These are phyloP conservation scores for Acipenser ruthenus DNA, from an alignment of 2,797 vertebrate species.

Conservation along the genomic window DNA sequence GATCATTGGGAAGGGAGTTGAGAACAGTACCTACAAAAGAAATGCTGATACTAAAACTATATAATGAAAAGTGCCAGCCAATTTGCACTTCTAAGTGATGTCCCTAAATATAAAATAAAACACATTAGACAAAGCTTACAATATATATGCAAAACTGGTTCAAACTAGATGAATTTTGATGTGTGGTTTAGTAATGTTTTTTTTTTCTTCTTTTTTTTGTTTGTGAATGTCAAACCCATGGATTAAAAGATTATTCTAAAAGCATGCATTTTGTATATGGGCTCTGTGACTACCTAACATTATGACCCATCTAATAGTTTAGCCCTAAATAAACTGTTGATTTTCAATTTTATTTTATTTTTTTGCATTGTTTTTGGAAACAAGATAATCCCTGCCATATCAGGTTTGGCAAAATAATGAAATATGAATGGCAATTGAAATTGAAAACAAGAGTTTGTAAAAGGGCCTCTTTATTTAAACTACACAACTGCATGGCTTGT, in stretches of 20 bases:
- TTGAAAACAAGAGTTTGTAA: too few species aligned
- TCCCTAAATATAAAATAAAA: slow-evolving; percentile 13
- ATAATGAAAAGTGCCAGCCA: slow-evolving; percentile 23
- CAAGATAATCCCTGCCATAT: too few species aligned
- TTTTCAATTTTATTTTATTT: too few species aligned
- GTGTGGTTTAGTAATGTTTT: background rate
- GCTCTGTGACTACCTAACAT: too few species aligned
- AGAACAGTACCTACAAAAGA: slow-evolving; percentile 16
- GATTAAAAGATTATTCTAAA: background rate
- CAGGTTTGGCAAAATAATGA: too few species aligned
- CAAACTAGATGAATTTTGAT: background rate
- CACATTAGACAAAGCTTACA: slow-evolving; percentile 1
- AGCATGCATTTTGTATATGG: background rate
- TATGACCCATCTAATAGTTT: too few species aligned
- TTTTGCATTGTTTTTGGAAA: too few species aligned
- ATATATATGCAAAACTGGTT: slow-evolving; percentile 2
- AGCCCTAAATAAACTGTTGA: too few species aligned
- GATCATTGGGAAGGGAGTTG: slow-evolving; percentile 27
- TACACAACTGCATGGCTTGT: too few species aligned
- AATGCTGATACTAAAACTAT: slow-evolving; percentile 14
- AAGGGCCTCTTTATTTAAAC: too few species aligned
- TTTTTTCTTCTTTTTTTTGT: too few species aligned
- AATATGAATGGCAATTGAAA: too few species aligned
- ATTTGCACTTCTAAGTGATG: slow-evolving; percentile 53
- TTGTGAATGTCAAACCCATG: slow-evolving; percentile 7